Base-by-base conservation (phyloP, 1,140 invertebrate genomes). In the Lerema accius region DNA sequence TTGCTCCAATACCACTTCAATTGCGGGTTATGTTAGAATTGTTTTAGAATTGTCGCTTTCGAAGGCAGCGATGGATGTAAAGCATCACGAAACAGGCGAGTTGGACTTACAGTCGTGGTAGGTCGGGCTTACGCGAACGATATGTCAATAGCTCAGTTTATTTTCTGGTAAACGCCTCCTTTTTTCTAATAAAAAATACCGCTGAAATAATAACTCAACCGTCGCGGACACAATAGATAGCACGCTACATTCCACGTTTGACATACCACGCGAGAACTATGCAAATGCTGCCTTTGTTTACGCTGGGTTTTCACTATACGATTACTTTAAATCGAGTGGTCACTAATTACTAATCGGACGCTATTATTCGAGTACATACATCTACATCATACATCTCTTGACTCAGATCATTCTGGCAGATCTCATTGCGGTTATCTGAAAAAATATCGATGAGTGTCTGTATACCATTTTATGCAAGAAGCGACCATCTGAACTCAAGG, bases 131-230 rank as follows among this genome's bases (percentile, higher is more conserved):
- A 17, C 55, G 15, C 55, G 63, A 65, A 69, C 75, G 76, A 83
- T 78, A 82, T 82, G 82, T 85, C 84, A 85, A 87, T 87, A 79
- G 76, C 66, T 76, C 71, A 80, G 81, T 87, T 85, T 84, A 84
- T 85, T 85, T 87, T 82, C 72, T 72, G 74, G 75, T 78, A 82
- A 84, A 80, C 80, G 80, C 75, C 76, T 74, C 51, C 69, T 71
- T 76, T 73, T 81, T 81, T 77, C 74, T 80, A 84, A 82, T 80
- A 82, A 84, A 81, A 82, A 84, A 79, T 78, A 69, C 71, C 70
- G 63, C 75, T 77, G 77, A 78, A 77, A 78, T 84, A 84, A 84
- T 84, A 84, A 82, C 66, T 84, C 75, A 82, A 71, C 63, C 68
- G 72, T 73, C 65, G 68, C 65, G 71, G 73, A 73, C 73, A 84